These are phyloP conservation scores for Sminthurides aquaticus DNA, from an alignment of 2,888 invertebrate species.

Conservation along the genomic window DNA sequence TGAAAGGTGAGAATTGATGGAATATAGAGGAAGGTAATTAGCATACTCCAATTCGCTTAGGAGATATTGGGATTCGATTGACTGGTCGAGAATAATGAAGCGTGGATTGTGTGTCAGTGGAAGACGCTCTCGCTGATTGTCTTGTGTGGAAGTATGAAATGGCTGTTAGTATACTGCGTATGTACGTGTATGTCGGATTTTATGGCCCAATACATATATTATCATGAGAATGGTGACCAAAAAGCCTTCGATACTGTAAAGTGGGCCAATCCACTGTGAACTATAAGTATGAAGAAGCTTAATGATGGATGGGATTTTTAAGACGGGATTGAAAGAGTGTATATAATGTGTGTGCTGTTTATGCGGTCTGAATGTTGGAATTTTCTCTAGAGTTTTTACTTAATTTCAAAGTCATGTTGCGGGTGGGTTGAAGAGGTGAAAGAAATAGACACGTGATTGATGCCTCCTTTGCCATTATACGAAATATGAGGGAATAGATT, in stretches of 20 bases:
- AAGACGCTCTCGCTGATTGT: too few species aligned
- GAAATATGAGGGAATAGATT: conserved; percentile 2
- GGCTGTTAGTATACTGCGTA: too few species aligned
- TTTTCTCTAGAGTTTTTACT: background rate
- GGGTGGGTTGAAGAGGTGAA: conserved; percentile 13
- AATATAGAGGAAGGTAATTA: background rate
- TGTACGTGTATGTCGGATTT: too few species aligned
- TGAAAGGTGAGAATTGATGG: background rate
- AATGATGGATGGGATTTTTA: background rate
- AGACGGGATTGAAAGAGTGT: background rate
- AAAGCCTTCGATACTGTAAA: too few species aligned
- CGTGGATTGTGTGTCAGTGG: background rate
- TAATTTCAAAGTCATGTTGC: conserved; percentile 10
- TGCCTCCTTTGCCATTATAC: too few species aligned
- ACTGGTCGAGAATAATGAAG: background rate
- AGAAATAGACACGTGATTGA: conserved; percentile 9
- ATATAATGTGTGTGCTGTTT: too few species aligned
- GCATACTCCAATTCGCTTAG: background rate
- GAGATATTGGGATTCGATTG: background rate
- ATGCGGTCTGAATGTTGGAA: too few species aligned
- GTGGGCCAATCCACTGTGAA: background rate
- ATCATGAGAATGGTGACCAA: too few species aligned
- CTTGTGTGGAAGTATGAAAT: too few species aligned
- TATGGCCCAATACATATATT: too few species aligned
- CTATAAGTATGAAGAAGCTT: background rate